Evolutionary conservation across 2,888 invertebrate genomes (phyloP), one percentile per base, ranked within the genome.

Genomic region (Drosophila longiperda): DNA sequence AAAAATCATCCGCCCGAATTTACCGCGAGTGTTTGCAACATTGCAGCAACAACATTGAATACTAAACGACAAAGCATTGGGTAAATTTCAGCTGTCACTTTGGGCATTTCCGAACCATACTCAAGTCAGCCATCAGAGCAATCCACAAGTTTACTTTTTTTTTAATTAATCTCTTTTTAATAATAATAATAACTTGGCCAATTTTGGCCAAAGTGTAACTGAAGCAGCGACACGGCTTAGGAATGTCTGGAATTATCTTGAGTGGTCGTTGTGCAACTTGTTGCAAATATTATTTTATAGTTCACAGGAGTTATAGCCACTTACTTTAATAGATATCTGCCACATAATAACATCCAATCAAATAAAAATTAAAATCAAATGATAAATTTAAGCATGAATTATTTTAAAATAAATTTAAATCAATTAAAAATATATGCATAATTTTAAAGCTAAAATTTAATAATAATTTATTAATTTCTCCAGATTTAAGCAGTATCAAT

Each of bases 291-390:
- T 20, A 54, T 61, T 71, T 76, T 65, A 53, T 64, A 61, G 54
- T 54, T 71, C 57, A 72, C 52, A 72, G 73, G 70, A 87, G 75
- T 87, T 80, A 89, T 87, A 65, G 75, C 73, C 36, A 62, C 17
- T 70, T 55, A 65, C 64, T 82, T 76, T 57, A 75, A 73, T 80
- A 89, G 90, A 91, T 83, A 87, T 90, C 90, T 90, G 88, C 64
- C 81, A 75, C n/a, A 62, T 83, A 83, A 87, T n/a, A 87, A 88
- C 89, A 2, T 40, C 40, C 40, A 3, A 64, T 38, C 77, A 60
- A 63, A 63, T 72, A 58, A 70, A 74, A 78, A 73, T n/a, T 72
- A 61, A 70, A 66, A 33, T 61, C 40, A 20, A 33, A 17, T 29
- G 9, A 11, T 26, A 23, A 49, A 29, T 17, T 55, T 45, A 23